Evolutionary conservation across 2,888 invertebrate species (phyloP), one percentile per base, ranked within the genome.

Genomic region (Toxonevra muliebris): DNA sequence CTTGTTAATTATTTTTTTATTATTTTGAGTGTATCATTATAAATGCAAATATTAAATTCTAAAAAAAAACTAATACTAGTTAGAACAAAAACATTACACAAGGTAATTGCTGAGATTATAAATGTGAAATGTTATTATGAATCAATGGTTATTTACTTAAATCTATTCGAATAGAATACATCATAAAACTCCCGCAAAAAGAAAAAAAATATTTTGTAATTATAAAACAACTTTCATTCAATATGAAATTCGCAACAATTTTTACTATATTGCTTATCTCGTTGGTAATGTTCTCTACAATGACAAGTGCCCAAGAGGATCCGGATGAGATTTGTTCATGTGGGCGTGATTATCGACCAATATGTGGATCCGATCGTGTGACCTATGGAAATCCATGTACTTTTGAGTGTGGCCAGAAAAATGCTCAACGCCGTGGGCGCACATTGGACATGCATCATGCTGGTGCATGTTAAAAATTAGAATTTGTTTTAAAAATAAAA

Each of bases 361-460:
- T 83, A 1, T 83, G 83, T 69, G 83, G 74, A 59, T 73, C 73
- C 61, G 74, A 83, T 69, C 12, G 65, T 19, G 45, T 67, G 2
- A 78, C 81, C 19, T 83, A 84, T 60, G 19, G 75, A 7, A 83
- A 83, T 69, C 77, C 75, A 15, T 83, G 83, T 42, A 53, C 74
- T n/a, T 78, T 76, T 48, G 72, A 83, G 1, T 83, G 83, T 67
- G 66, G 65, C 1, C 70, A 66, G 8, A 75, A 76, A 3, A 69
- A 76, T 1, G 5, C 70, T 1, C 74, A 70, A 45, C 76, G 80
- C 8, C 30, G 64, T 3, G 83, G 82, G 59, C 81, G 81, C 61
- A 78, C 74, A 50, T 61, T 82, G 68, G 62, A 55, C 0, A 1
- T 77, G 11, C 58, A 78, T 7, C 77, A 78, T 65, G 30, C 57